Conservation (phyloP, 1,140 invertebrate genomes). For the Drosophila setifemur region DNA sequence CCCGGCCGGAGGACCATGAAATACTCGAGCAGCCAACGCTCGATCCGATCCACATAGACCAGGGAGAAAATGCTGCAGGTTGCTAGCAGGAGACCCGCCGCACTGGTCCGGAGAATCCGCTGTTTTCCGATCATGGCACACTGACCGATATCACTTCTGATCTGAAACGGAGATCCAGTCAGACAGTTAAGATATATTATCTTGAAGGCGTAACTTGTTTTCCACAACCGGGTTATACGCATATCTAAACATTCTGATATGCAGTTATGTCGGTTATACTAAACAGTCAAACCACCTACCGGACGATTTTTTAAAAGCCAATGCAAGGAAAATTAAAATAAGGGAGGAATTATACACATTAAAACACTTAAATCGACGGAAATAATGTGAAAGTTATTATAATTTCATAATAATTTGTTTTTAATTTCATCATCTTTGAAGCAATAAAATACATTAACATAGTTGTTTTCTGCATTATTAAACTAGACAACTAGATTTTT, state of each 20-base stretch:
- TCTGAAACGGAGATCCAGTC: slow-evolving; percentile 6
- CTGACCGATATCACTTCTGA: neutral
- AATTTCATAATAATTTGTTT: no score
- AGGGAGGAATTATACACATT: no score
- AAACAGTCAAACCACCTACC: no score
- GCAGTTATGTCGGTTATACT: no score
- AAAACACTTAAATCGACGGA: no score
- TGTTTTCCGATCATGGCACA: slow-evolving; percentile 54
- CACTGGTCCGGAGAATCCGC: slow-evolving; percentile 48
- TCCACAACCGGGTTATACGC: neutral
- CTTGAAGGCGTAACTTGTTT: neutral
- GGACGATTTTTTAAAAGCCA: no score
- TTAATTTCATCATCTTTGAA: no score
- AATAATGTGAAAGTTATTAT: no score
- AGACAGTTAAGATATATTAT: neutral
- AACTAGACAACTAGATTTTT: no score
- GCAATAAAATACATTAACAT: no score
- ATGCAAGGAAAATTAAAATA: no score
- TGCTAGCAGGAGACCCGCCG: slow-evolving; percentile 39
- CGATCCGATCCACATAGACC: slow-evolving; percentile 45
- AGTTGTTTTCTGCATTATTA: no score
- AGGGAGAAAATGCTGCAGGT: slow-evolving; percentile 21
- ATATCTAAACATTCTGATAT: neutral
- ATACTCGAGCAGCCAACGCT: slow-evolving; percentile 42
- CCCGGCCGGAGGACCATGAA: slow-evolving; percentile 75